phyloP scores from a whole-genome alignment of 2,113 vertebrate species.

The Patagioenas fasciata region DNA sequence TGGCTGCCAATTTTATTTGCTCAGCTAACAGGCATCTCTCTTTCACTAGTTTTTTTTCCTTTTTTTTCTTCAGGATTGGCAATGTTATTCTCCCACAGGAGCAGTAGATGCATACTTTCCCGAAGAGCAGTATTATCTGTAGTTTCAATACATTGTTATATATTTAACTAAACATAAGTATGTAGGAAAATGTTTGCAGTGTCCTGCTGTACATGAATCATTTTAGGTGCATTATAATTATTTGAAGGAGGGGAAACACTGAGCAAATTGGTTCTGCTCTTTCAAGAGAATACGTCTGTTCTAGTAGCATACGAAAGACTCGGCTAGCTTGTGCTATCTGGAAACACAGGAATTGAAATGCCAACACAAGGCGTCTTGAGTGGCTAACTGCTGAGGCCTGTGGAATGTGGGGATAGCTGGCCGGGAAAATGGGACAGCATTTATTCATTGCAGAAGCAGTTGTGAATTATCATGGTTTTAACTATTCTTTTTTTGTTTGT shows the following conservation, averaged over 20 bases:
- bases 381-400: not conserved
- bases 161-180: not conserved
- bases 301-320: not conserved
- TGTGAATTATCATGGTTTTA: not conserved
- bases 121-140: not conserved
- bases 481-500: not conserved
- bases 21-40: conserved; percentile 30
- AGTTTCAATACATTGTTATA: not conserved
- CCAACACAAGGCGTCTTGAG: not conserved
- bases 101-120: not conserved
- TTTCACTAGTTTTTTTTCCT: not conserved
- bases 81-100: not conserved
- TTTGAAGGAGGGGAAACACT: fast-evolving
- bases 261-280: not conserved
- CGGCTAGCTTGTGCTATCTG: not conserved
- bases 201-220: not conserved
- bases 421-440: not conserved
- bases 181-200: not conserved
- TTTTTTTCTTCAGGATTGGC: not conserved
- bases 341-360: not conserved
- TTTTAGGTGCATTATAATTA: not conserved
- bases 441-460: not conserved
- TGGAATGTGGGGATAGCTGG: not conserved
- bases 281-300: not conserved
- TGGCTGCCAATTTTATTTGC: conserved; percentile 32